Evolutionary conservation across 2,888 invertebrate genomes (phyloP), one percentile per base, ranked within the genome.

Genomic region (Dolomedes plantarius): DNA sequence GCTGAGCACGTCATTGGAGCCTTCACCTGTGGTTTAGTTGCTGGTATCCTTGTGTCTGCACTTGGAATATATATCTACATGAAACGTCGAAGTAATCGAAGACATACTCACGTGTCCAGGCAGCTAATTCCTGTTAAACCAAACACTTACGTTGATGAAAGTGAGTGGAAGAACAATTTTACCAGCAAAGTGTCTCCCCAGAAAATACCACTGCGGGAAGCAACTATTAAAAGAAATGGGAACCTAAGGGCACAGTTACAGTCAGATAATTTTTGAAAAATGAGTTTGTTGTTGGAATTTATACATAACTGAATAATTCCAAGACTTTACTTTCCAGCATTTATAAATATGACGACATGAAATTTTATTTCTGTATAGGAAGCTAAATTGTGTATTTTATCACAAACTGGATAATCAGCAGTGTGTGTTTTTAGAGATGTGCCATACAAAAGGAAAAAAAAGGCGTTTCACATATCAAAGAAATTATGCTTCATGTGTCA

Each of bases 151-250:
- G 83, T 87, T 3, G 74, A 68, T 16, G 83, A 79, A 2, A 83
- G 56, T 11, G 87, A 87, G 27, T 87, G 87, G 87, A 80, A 83
- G 36, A 85, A 87, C 39, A 83, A 83, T 29, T 81, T 64, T 27
- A 64, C 83, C 0, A 50, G 39, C 9, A 81, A 73, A 29, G 39
- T 72, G 1, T 75, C 46, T 0, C 71, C 78, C 5, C 79, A 77
- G 31, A 87, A 87, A 50, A 78, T 87, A 19, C 83, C 83, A n/a
- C 39, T 80, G 5, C 36, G 85, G 7, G 85, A 87, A 72, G 87
- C 87, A 2, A 83, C 87, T 19, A 87, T 87, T 19, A 83, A 85
- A 75, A 75, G 87, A 36, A 87, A 87, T 46, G 85, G 87, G 29
- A 76, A 68, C 23, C 67, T 82, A 19, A 27, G 87, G 36, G 81